Conservation (phyloP, 1,140 invertebrate species). For the Scaptomyza pallida region DNA sequence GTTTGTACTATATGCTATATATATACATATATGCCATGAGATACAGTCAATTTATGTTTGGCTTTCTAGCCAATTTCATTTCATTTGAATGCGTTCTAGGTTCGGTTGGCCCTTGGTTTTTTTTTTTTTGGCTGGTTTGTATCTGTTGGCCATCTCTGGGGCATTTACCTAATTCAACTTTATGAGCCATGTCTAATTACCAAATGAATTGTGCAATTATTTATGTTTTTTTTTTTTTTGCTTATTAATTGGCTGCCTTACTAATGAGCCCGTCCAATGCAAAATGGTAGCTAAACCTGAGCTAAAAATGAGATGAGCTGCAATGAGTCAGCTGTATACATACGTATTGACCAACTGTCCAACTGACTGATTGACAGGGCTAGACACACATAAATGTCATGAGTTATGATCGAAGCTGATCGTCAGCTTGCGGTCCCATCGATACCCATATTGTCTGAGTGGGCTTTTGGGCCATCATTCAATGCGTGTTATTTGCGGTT, state of each 20-base stretch:
- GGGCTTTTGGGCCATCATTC: conserved; percentile 30
- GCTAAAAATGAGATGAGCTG: conserved; percentile 34
- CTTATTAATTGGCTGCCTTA: conserved; percentile 78
- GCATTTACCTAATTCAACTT: conserved; percentile 76
- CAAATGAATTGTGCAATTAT: conserved; percentile 83
- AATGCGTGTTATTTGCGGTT: conserved; percentile 64
- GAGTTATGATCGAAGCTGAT: conserved; percentile 61
- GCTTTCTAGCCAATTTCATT: conserved; percentile 79
- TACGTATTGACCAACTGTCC: background rate
- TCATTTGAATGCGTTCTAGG: conserved; percentile 70
- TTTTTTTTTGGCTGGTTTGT: conserved; percentile 19
- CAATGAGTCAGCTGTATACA: conserved; percentile 2
- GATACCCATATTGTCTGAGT: conserved; percentile 22
- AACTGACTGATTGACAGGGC: conserved; percentile 28
- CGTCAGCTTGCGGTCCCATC: conserved; percentile 53
- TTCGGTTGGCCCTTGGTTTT: conserved; percentile 17
- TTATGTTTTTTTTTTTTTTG: no score
- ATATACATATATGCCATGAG: conserved; percentile 11
- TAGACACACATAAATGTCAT: conserved; percentile 71
- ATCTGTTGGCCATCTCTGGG: conserved; percentile 58
- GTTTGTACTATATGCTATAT: background rate
- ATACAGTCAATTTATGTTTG: conserved; percentile 69
- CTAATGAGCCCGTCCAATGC: conserved; percentile 69
- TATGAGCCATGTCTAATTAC: conserved; percentile 82
- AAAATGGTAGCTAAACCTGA: background rate